Percentiles rank a stretch among this genome's conserved stretches.
These are phyloP conservation scores for Halocaridina rubra DNA, from an alignment of 2,888 invertebrate species.

Conservation along the genomic window DNA sequence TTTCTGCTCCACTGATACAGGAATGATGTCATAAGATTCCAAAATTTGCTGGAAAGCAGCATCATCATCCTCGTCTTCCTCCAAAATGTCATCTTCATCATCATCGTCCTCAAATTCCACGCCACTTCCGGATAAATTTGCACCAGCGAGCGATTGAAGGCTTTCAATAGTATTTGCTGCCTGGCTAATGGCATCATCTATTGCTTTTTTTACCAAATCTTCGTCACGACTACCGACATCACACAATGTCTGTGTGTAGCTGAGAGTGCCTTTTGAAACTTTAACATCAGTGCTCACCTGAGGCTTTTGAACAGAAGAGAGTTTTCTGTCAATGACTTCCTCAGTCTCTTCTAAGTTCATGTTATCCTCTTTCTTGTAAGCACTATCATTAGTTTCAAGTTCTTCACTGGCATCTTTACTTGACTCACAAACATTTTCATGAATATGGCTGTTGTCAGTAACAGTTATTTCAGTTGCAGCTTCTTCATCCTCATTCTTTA, in stretches of 20 bases:
- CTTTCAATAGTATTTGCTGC: slow-evolving; percentile 59
- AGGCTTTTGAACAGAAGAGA: neutral
- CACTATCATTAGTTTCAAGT: neutral
- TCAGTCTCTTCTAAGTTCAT: neutral
- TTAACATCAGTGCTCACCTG: slow-evolving; percentile 39
- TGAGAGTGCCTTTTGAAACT: slow-evolving; percentile 41
- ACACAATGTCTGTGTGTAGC: slow-evolving; percentile 45
- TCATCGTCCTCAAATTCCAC: slow-evolving; percentile 30
- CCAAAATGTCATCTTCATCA: slow-evolving; percentile 41
- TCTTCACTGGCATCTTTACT: neutral
- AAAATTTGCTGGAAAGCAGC: slow-evolving; percentile 39
- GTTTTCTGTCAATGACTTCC: neutral
- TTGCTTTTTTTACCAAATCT: slow-evolving; percentile 55
- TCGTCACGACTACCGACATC: slow-evolving; percentile 51
- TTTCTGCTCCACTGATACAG: slow-evolving; percentile 10
- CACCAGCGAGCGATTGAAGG: slow-evolving; percentile 36
- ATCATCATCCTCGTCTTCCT: slow-evolving; percentile 31
- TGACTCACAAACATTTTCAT: neutral
- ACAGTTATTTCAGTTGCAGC: slow-evolving; percentile 39
- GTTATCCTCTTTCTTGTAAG: neutral
- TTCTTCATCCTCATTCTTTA: slow-evolving; percentile 23
- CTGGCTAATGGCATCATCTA: slow-evolving; percentile 57
- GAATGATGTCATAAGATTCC: slow-evolving; percentile 30
- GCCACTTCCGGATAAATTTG: slow-evolving; percentile 44
- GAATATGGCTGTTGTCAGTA: slow-evolving; percentile 6